These are phyloP conservation scores for Drosophila kanapiae DNA, from an alignment of 1,140 invertebrate genomes.

Conservation along the genomic window DNA sequence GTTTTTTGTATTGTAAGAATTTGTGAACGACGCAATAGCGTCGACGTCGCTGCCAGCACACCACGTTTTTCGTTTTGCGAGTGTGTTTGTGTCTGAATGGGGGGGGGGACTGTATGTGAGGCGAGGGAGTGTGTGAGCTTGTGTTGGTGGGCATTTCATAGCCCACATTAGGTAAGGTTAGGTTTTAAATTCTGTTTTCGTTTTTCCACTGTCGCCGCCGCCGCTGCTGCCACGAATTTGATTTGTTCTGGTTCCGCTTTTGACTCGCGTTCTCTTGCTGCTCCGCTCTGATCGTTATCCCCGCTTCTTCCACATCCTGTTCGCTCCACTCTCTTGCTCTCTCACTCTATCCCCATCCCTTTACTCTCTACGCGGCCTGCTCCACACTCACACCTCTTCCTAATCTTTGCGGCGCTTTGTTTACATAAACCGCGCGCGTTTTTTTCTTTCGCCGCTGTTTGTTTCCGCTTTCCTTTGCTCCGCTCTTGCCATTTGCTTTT, in stretches of 20 bases:
- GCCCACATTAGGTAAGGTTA: slow-evolving; percentile 82
- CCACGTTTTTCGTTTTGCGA: slow-evolving; percentile 65
- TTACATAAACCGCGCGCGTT: slow-evolving; percentile 68
- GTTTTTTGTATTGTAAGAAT: slow-evolving; percentile 42
- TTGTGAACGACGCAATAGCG: slow-evolving; percentile 73
- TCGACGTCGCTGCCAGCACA: slow-evolving; percentile 32
- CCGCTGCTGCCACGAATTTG: slow-evolving; percentile 53
- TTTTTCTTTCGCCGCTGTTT: slow-evolving; percentile 42
- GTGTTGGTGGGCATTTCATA: slow-evolving; percentile 55
- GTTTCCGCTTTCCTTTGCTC: slow-evolving; percentile 70
- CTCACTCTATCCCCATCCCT: slow-evolving; percentile 4
- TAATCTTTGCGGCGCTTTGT: slow-evolving; percentile 40
- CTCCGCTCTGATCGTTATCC: slow-evolving; percentile 18
- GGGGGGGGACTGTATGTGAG: not conserved
- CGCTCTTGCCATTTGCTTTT: slow-evolving; percentile 50
- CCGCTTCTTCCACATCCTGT: slow-evolving; percentile 17
- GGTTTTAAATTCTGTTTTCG: slow-evolving; percentile 78
- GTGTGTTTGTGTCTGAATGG: slow-evolving; percentile 20
- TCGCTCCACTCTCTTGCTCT: not conserved
- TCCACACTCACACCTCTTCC: not conserved
- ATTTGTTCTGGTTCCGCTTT: slow-evolving; percentile 47
- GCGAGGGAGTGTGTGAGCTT: slow-evolving; percentile 9
- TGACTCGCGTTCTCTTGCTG: slow-evolving; percentile 18
- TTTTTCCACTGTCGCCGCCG: slow-evolving; percentile 59
- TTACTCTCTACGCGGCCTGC: not conserved